Conservation (phyloP, 2,888 invertebrate genomes). For the Brachylomia viminalis region DNA sequence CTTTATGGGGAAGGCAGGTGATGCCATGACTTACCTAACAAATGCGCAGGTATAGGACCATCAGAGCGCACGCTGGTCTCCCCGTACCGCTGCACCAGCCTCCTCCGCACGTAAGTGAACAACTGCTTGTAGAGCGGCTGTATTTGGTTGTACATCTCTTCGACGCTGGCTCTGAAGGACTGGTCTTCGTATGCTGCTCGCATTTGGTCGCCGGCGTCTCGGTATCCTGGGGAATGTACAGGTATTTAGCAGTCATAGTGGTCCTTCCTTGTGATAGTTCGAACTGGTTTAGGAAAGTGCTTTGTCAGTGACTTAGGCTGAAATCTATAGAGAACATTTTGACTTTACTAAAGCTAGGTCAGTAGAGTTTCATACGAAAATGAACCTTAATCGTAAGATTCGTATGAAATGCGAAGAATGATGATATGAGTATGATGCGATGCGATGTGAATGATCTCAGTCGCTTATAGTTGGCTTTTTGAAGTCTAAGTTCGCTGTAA, state of each 20-base stretch:
- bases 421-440: no score
- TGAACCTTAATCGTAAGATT: not conserved
- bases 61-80: constrained; percentile 90
- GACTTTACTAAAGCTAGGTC: not conserved
- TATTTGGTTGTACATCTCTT: constrained; percentile 91
- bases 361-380: not conserved
- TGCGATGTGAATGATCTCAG: no score
- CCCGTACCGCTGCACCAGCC: constrained; percentile 92
- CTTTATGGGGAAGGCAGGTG: not conserved
- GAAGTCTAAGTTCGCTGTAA: no score
- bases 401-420: no score
- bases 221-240: constrained; percentile 90
- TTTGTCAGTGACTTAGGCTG: no score
- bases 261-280: no score
- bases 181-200: constrained; percentile 93
- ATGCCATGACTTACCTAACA: constrained; percentile 89
- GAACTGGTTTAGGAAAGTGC: no score
- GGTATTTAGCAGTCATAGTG: not conserved
- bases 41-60: constrained; percentile 96
- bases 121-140: constrained; percentile 95
- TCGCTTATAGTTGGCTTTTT: not conserved
- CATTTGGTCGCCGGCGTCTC: constrained; percentile 96
- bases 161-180: constrained; percentile 91
- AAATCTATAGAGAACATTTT: not conserved
- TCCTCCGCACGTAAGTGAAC: constrained; percentile 95